phyloP scores from a whole-genome alignment of 2,113 vertebrate species.

The Ceyx margarethae region DNA sequence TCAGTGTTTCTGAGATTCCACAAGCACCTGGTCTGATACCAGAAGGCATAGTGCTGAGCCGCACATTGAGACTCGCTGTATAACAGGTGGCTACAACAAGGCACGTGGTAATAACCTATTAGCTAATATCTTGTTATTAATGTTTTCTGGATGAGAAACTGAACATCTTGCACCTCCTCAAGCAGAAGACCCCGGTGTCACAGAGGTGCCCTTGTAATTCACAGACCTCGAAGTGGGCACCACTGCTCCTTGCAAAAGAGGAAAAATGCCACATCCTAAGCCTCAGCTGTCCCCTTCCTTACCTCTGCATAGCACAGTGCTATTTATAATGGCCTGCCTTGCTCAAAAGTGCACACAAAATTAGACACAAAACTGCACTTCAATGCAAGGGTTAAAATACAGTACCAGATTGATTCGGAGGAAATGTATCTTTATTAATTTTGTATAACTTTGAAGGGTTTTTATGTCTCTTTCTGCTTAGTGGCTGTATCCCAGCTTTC shows the following conservation, averaged over 20 bases:
- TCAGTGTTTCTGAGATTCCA: neutral
- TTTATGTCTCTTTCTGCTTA: neutral
- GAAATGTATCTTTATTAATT: neutral
- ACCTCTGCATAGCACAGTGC: fast-evolving
- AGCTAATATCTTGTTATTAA: neutral
- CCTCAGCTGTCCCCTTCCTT: neutral
- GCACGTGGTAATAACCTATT: neutral
- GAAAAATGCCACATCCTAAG: neutral
- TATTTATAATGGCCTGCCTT: neutral
- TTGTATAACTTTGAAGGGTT: neutral
- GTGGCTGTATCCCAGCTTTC: neutral
- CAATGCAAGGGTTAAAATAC: neutral
- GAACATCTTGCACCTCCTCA: neutral
- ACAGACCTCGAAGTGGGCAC: neutral
- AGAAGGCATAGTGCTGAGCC: neutral
- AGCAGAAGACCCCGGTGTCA: neutral
- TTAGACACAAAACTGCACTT: neutral
- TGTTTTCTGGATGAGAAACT: neutral
- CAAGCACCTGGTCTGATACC: neutral
- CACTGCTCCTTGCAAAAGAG: neutral
- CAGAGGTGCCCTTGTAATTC: neutral
- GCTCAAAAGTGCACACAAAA: neutral
- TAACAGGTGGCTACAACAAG: fast-evolving
- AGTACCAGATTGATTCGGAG: neutral
- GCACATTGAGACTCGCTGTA: neutral